Base-by-base conservation (phyloP, 2,888 invertebrate genomes). In the Lithophane socia region DNA sequence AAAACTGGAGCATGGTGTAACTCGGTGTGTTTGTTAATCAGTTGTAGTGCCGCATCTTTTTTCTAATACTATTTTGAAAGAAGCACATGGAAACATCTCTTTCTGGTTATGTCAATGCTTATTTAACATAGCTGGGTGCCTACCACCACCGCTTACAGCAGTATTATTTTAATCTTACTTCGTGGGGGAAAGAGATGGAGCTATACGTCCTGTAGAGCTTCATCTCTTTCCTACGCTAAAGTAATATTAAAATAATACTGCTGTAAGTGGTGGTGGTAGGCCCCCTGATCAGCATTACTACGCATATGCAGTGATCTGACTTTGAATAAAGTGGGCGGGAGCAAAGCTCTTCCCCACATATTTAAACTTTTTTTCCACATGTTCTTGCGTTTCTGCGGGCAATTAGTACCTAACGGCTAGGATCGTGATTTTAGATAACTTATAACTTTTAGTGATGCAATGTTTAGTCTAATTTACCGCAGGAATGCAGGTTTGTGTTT, bases 1-100 rank as follows among this genome's bases (percentile, higher is more conserved):
- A 73, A 64, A 58, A 69, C 68, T 47, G n/a, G 42, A 77, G 65
- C 80, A 81, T 86, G 80, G 79, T 86, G 70, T 83, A 83, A 77
- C 83, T 86, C 61, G 64, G 64, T 42, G 54, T 66, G 52, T 71
- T 73, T 29, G 60, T 76, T 73, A 63, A n/a, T 18, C 73, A 66
- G 47, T 16, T 58, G 21, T 74, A 74, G 64, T 66, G 58, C 37
- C 63, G 56, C 13, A 47, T 54, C 21, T 47, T 47, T 24, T 56
- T 42, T 49, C 18, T 71, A 44, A 63, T 66, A 42, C 42, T 60
- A 73, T 76, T 61, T 49, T 71, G 42, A 49, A 66, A 37, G 47
- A 61, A 75, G 44, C 37, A 77, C 29, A 64, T 64, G 24, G 12
- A 54, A 69, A 68, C 73, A 49, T 71, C 58, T 73, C 42, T 73